A percentile compares a stretch with the other conserved stretches of the same genome.
Conservation (phyloP, 1,140 invertebrate genomes). For the Vollenhovia emeryi region DNA sequence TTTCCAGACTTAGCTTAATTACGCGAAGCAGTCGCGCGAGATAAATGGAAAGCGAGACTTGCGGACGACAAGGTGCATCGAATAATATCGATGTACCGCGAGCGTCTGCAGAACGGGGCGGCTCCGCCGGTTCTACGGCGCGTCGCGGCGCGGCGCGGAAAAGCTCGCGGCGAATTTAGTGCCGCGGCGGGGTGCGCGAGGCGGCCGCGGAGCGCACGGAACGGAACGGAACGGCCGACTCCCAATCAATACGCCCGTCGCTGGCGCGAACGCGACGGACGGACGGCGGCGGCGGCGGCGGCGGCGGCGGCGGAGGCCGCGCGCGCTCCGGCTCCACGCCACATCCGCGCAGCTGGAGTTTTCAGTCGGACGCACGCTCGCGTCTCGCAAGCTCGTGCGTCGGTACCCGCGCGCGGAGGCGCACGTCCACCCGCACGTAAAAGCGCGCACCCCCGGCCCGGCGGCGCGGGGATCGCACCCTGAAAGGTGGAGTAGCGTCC, state of each 20-base stretch:
- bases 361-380: constrained; percentile 74
- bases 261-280: constrained; percentile 62
- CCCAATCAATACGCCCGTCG: constrained; percentile 82
- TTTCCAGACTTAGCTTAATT: not conserved
- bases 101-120: not conserved
- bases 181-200: constrained; percentile 17
- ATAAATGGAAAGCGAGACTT: not conserved
- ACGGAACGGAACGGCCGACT: constrained; percentile 19
- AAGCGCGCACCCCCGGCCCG: constrained; percentile 15
- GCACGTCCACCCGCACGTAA: constrained; percentile 17
- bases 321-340: constrained; percentile 30
- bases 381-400: constrained; percentile 63
- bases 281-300: constrained; percentile 54
- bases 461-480: constrained; percentile 20
- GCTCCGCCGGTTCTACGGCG: not conserved
- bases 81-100: not conserved
- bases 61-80: not conserved
- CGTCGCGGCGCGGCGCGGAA: constrained; percentile 25
- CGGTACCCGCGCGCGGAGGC: constrained; percentile 11
- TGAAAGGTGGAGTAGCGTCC: constrained; percentile 52
- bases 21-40: not conserved
- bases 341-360: constrained; percentile 59
- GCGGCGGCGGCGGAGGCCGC: constrained; percentile 55
- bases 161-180: constrained; percentile 46
- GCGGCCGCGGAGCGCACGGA: constrained; percentile 6